phyloP scores from a whole-genome alignment of 2,888 invertebrate species.

The Lathronympha strigana region DNA sequence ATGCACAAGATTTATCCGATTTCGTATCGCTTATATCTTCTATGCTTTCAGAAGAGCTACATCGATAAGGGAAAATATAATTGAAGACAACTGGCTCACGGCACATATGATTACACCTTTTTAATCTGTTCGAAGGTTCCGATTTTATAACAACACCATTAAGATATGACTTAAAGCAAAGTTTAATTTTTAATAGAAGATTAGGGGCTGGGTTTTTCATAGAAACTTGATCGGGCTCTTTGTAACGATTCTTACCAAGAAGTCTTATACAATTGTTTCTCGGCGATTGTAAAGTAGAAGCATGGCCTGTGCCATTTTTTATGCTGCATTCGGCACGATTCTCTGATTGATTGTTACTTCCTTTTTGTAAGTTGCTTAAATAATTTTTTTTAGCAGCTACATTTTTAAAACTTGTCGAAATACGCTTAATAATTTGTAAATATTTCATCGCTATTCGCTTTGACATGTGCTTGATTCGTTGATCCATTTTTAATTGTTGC shows the following conservation, averaged over 20 bases:
- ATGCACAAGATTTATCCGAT: not conserved
- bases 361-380: not conserved
- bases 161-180: not conserved
- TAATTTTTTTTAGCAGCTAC: not conserved
- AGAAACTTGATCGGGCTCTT: not conserved
- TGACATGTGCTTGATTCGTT: not conserved
- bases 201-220: not conserved
- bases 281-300: not conserved
- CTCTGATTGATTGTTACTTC: not conserved
- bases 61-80: conserved; percentile 7
- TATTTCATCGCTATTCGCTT: not conserved
- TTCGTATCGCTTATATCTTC: not conserved
- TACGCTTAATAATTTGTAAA: not conserved
- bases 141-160: not conserved
- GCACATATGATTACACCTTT: not conserved
- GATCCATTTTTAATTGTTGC: not conserved
- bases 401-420: not conserved
- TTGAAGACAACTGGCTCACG: conserved; percentile 4
- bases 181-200: not conserved
- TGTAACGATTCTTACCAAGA: not conserved
- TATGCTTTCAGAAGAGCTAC: conserved; percentile 1
- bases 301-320: not conserved
- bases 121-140: not conserved
- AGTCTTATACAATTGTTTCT: not conserved
- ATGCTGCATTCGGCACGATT: not conserved